Evolutionary conservation across 2,888 invertebrate genomes (phyloP), one percentile per base, ranked within the genome.

Genomic region (Fragum whitleyi): DNA sequence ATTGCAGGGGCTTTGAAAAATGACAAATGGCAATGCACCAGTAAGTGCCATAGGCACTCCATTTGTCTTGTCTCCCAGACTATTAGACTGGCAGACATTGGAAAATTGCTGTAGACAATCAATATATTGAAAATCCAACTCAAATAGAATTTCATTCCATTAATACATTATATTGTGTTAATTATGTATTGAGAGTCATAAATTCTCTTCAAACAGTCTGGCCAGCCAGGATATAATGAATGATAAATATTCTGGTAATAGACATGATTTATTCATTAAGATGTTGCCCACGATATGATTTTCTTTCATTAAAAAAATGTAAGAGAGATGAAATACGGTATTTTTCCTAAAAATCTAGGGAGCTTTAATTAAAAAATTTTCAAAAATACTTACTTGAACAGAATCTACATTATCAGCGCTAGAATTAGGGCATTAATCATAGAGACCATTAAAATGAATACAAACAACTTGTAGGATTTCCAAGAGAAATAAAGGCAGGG

Each of bases 101-200:
- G 51, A 51, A 51, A 51, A n/a, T 51, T 16, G 21, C 19, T n/a
- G 51, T 5, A 51, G 26, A 57, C 23, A 57, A 57, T 57, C 57
- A 57, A 57, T 57, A 57, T 14, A 28, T 32, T 32, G 26, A 61
- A 32, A 61, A 57, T 47, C 47, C 26, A 29, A 61, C 14, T 23
- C 61, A 36, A 65, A 65, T 65, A 65, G 21, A 65, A 36, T 21
- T 65, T 65, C 39, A 36, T 65, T 36, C 36, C 61, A 61, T 61
- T 61, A 61, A 32, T 36, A 26, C 32, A 61, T 61, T 61, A 32
- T 28, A 61, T 61, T 61, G 61, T 61, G 61, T 61, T 61, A 61
- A 61, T 61, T 61, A 61, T 61, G 32, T 61, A 61, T 61, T 7
- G 26, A 61, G 61, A 32, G 61, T 26, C 32, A 61, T 61, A 61